Evolutionary conservation across 2,113 vertebrate genomes (phyloP).

Genomic region (Dicerorhinus sumatrensis): DNA sequence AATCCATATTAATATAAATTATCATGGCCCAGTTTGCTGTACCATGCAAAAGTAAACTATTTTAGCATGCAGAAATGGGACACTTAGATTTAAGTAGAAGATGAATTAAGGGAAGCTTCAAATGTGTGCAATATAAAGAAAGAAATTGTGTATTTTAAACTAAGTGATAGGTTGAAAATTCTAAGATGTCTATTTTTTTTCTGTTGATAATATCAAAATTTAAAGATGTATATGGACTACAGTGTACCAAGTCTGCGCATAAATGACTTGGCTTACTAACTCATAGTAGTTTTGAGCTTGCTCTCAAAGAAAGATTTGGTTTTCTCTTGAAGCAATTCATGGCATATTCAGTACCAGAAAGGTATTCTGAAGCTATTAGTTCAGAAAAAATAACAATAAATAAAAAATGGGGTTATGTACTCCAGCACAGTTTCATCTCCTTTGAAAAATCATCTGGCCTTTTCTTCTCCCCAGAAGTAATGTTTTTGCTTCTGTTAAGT

Average conservation of each 20-base stretch:
- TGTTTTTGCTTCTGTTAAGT: constrained; percentile 41
- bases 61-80: neutral
- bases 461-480: neutral
- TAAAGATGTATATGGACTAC: neutral
- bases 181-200: neutral
- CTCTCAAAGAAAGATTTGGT: neutral
- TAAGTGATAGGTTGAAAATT: neutral
- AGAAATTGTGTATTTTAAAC: neutral
- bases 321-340: constrained; percentile 37
- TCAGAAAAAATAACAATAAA: constrained; percentile 52
- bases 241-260: neutral
- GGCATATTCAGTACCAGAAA: constrained; percentile 21
- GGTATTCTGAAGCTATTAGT: constrained; percentile 26
- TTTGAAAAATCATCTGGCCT: neutral
- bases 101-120: neutral
- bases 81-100: neutral
- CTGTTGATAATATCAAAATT: neutral
- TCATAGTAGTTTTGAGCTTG: neutral
- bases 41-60: neutral
- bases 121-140: neutral
- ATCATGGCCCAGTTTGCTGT: neutral
- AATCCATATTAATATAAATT: neutral
- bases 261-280: constrained; percentile 35
- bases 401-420: constrained; percentile 39
- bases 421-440: constrained; percentile 11